A percentile compares a stretch with the other conserved stretches of the same genome.
Conservation (phyloP, 2,888 invertebrate genomes). For the Callyntrura guangdongensis region DNA sequence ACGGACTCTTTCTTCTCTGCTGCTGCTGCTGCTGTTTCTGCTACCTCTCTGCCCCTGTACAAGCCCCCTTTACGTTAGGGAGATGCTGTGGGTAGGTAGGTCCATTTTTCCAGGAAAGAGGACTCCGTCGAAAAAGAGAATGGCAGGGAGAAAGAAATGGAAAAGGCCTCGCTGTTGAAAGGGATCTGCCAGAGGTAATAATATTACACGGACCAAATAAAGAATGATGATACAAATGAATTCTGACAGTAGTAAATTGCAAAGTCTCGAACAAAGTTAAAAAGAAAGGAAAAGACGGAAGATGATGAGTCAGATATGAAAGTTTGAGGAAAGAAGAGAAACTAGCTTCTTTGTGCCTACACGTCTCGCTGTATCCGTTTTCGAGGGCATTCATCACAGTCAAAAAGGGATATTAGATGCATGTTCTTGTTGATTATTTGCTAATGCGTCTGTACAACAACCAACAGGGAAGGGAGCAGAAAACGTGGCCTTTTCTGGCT, state of each 20-base stretch:
- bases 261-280: conserved; percentile 52
- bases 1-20: neutral
- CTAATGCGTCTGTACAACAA: conserved; percentile 30
- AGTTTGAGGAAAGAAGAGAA: conserved; percentile 13
- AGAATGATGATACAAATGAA: conserved; percentile 60
- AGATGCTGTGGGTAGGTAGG: neutral
- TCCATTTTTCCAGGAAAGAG: neutral
- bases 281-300: conserved; percentile 49
- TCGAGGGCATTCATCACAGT: conserved; percentile 33
- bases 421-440: neutral
- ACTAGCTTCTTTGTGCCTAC: neutral
- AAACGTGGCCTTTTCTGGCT: conserved; percentile 22
- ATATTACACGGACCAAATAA: conserved; percentile 50
- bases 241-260: conserved; percentile 59
- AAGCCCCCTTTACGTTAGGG: too few relatives aligned
- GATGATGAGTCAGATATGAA: conserved; percentile 55
- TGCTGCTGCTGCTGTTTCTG: neutral
- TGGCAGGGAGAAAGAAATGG: neutral
- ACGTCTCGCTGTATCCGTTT: neutral
- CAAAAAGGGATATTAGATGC: conserved; percentile 38
- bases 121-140: neutral
- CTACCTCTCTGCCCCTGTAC: too few relatives aligned
- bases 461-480: conserved; percentile 41
- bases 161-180: conserved; percentile 15
- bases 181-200: conserved; percentile 59